Conservation (phyloP, 2,888 invertebrate genomes). For the Congeria kusceri region DNA sequence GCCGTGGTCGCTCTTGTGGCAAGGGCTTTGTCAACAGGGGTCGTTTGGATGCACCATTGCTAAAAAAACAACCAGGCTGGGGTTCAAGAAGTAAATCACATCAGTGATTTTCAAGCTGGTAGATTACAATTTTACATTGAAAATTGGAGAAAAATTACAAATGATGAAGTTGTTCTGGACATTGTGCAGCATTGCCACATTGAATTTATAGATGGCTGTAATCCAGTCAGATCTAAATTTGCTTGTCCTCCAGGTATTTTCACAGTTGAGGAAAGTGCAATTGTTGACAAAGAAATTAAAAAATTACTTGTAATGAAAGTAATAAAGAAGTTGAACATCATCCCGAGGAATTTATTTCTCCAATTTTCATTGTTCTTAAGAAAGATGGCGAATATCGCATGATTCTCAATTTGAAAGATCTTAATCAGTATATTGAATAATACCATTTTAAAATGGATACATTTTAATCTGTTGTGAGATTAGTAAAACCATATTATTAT, state of each 20-base stretch:
- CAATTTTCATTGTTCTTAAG: conserved; percentile 49
- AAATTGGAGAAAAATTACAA: conserved; percentile 37
- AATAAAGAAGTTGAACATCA: conserved; percentile 29
- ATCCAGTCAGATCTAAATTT: not conserved
- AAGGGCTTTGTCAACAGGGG: not conserved
- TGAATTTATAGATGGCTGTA: not conserved
- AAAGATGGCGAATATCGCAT: conserved; percentile 50
- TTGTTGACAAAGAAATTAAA: conserved; percentile 31
- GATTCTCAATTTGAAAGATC: conserved; percentile 56
- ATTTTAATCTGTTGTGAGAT: conserved; percentile 44
- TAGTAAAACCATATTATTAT: conserved; percentile 47
- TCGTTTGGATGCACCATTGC: not conserved
- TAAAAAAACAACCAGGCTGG: not conserved
- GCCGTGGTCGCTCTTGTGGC: conserved; percentile 1
- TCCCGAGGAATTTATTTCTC: conserved; percentile 47
- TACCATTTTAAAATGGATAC: conserved; percentile 68
- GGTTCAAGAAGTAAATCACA: not conserved
- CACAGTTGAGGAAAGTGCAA: conserved; percentile 3
- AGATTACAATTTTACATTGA: conserved; percentile 7
- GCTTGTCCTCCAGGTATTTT: not conserved
- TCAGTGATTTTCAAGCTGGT: conserved; percentile 21
- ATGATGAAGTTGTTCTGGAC: conserved; percentile 13
- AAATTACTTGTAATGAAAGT: conserved; percentile 31
- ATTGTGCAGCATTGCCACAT: conserved; percentile 15
- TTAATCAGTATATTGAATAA: conserved; percentile 52